phyloP scores from a whole-genome alignment of 1,140 invertebrate species.

The Neotoxoptera formosana region DNA sequence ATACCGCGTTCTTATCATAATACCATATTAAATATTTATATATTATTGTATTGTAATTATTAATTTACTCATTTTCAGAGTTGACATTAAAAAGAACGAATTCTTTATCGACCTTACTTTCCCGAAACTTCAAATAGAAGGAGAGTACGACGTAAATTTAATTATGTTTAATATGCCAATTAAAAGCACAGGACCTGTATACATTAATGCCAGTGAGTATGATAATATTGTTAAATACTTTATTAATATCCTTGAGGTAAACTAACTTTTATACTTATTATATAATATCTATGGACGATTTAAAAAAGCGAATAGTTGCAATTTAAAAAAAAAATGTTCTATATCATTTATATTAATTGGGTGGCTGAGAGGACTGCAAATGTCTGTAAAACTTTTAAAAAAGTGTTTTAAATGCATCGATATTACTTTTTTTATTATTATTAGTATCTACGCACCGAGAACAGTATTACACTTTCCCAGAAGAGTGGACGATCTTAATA shows the following conservation, averaged over 20 bases:
- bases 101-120: constrained; percentile 68
- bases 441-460: not conserved
- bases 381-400: too few species aligned
- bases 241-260: too few species aligned
- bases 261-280: not conserved
- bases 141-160: constrained; percentile 70
- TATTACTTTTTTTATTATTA: not conserved
- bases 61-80: constrained; percentile 63
- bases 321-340: not conserved
- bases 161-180: constrained; percentile 70
- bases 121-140: constrained; percentile 68
- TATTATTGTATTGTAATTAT: constrained; percentile 6
- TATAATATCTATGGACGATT: not conserved
- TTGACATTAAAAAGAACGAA: constrained; percentile 65
- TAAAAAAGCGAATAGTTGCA: not conserved
- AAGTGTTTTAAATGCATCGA: too few species aligned
- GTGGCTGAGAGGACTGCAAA: too few species aligned
- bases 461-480: too few species aligned
- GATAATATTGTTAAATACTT: not conserved
- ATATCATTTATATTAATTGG: not conserved
- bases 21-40: not conserved
- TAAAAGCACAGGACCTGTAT: constrained; percentile 69
- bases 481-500: too few species aligned
- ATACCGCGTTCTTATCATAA: not conserved
- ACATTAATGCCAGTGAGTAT: constrained; percentile 70